Conservation (phyloP, 2,113 vertebrate genomes). For the Choloepus hoffmanni region DNA sequence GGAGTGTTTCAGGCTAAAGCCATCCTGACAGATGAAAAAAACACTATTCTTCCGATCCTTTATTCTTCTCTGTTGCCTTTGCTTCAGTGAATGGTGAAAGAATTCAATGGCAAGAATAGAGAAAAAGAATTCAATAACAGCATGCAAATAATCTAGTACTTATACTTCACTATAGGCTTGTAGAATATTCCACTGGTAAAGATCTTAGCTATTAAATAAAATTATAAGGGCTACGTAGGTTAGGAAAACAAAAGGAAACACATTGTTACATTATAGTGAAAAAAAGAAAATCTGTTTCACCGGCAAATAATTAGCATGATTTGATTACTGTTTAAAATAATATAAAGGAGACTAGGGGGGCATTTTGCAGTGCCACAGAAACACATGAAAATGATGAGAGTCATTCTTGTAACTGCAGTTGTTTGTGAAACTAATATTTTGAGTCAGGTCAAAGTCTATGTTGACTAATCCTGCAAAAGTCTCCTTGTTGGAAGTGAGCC, state of each 20-base stretch:
- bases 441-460: not conserved
- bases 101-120: not conserved
- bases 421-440: not conserved
- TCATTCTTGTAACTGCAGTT: not conserved
- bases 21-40: not conserved
- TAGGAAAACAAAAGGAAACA: not conserved
- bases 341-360: not conserved
- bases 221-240: not conserved
- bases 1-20: not conserved
- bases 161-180: not conserved
- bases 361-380: not conserved
- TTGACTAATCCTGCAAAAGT: not conserved
- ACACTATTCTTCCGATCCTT: not conserved
- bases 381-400: not conserved
- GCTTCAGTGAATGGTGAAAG: not conserved
- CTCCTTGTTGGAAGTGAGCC: not conserved
- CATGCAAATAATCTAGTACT: not conserved
- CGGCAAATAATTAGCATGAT: not conserved
- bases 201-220: not conserved
- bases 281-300: not conserved
- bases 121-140: not conserved
- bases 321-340: conserved; percentile 10
- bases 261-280: not conserved
- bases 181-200: not conserved
- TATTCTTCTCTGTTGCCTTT: not conserved